These are phyloP conservation scores for Xyrichtys novacula DNA, from an alignment of 2,797 vertebrate species.

Conservation along the genomic window DNA sequence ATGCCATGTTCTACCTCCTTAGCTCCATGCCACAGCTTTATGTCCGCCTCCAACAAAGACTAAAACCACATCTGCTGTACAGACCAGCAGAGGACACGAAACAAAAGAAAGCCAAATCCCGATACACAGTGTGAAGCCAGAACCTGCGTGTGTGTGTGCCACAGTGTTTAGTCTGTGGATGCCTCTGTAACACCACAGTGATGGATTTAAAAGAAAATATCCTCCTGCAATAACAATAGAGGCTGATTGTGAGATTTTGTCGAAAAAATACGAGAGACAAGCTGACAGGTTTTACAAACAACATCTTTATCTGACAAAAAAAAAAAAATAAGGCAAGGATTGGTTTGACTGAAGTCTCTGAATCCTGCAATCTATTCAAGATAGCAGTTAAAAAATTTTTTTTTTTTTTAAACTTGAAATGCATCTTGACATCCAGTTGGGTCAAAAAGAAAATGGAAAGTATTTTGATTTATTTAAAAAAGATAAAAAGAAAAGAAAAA, in stretches of 20 bases:
- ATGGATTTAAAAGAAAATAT: constrained; percentile 48
- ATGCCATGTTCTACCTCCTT: constrained; percentile 30
- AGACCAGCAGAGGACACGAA: constrained; percentile 21
- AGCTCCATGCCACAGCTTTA: constrained; percentile 40
- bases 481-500: accelerated
- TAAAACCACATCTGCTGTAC: constrained; percentile 49
- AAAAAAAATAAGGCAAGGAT: constrained; percentile 8
- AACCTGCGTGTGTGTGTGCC: constrained; percentile 23
- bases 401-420: not conserved
- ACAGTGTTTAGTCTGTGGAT: constrained; percentile 52
- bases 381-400: no score
- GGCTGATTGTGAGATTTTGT: constrained; percentile 47
- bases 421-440: not conserved
- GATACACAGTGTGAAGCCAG: constrained; percentile 16
- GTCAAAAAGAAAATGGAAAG: constrained; percentile 13
- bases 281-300: constrained; percentile 22
- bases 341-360: not conserved
- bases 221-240: constrained; percentile 39
- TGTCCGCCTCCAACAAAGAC: constrained; percentile 33
- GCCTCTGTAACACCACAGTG: constrained; percentile 29
- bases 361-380: not conserved
- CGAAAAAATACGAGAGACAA: constrained; percentile 24
- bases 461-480: no score
- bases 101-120: constrained; percentile 44
- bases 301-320: constrained; percentile 27